Conservation (phyloP, 2,113 vertebrate species). For the Orthonyx spaldingii region DNA sequence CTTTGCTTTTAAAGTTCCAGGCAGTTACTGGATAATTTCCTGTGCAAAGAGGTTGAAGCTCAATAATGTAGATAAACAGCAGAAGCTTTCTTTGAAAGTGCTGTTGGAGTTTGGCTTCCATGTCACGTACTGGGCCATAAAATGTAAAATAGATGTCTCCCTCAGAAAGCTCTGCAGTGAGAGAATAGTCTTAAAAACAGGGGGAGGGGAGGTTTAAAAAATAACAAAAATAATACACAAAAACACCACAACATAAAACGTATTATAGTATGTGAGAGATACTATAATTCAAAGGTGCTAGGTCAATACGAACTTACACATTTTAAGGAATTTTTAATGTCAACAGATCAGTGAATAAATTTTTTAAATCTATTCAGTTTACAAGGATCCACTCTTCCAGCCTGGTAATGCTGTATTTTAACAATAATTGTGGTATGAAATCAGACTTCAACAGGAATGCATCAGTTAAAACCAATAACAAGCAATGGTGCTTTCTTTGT, state of each 20-base stretch:
- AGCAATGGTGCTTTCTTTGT: slow-evolving; percentile 41
- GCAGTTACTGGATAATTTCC: not conserved
- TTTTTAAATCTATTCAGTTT: not conserved
- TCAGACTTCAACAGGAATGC: not conserved
- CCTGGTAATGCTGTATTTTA: not conserved
- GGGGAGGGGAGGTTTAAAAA: not conserved
- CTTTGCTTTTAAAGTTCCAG: slow-evolving; percentile 9
- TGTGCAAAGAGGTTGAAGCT: not conserved
- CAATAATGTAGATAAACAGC: not conserved
- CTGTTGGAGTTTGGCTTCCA: slow-evolving; percentile 16
- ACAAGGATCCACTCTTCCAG: not conserved
- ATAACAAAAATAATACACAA: not conserved
- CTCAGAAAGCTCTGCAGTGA: not conserved
- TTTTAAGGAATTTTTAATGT: slow-evolving; percentile 20
- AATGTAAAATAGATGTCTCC: slow-evolving; percentile 39
- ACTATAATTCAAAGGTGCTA: not conserved
- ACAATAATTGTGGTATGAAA: slow-evolving; percentile 26
- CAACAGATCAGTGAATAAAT: not conserved
- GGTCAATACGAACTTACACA: not conserved
- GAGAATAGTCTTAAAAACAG: not conserved
- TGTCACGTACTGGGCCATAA: not conserved
- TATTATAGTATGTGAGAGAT: not conserved
- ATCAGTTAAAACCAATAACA: slow-evolving; percentile 30
- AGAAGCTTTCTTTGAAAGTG: not conserved
- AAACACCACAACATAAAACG: not conserved